A percentile compares a stretch with the other conserved stretches of the same genome.
These are phyloP conservation scores for Sebastes itinus DNA, from an alignment of 2,797 vertebrate genomes.

Conservation along the genomic window DNA sequence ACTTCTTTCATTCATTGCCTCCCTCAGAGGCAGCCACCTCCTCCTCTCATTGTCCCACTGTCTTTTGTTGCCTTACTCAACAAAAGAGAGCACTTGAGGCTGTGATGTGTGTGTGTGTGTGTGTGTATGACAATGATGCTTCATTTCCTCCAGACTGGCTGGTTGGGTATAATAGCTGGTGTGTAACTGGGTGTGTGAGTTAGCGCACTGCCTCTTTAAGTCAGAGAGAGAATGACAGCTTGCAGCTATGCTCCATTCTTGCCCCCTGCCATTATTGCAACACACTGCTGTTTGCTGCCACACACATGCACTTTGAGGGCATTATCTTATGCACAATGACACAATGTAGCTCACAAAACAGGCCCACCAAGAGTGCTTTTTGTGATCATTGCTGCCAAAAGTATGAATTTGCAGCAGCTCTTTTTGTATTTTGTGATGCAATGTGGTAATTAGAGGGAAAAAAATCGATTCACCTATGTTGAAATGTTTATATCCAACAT, in stretches of 20 bases:
- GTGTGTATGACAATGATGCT: constrained; percentile 61
- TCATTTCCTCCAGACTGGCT: constrained; percentile 70
- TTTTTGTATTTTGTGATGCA: neutral
- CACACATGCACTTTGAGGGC: constrained; percentile 32
- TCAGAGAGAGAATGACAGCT: constrained; percentile 75
- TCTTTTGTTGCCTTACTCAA: constrained; percentile 62
- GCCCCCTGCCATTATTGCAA: constrained; percentile 58
- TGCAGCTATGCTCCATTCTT: constrained; percentile 71
- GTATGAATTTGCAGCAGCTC: neutral
- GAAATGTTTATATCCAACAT: no score
- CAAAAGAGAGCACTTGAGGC: constrained; percentile 63
- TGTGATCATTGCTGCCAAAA: neutral
- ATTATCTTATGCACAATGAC: constrained; percentile 44
- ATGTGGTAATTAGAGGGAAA: neutral
- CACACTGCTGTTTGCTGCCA: constrained; percentile 58
- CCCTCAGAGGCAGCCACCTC: constrained; percentile 51
- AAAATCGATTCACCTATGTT: no score
- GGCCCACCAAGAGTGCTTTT: constrained; percentile 5
- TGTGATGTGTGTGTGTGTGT: constrained; percentile 12
- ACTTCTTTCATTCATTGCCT: constrained; percentile 43
- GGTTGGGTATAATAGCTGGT: constrained; percentile 58
- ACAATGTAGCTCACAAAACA: constrained; percentile 16
- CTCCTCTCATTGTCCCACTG: constrained; percentile 64
- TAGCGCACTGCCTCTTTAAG: constrained; percentile 72
- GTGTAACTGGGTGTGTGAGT: constrained; percentile 38